Evolutionary conservation across 1,140 invertebrate genomes (phyloP).

Genomic region (Plodia interpunctella): DNA sequence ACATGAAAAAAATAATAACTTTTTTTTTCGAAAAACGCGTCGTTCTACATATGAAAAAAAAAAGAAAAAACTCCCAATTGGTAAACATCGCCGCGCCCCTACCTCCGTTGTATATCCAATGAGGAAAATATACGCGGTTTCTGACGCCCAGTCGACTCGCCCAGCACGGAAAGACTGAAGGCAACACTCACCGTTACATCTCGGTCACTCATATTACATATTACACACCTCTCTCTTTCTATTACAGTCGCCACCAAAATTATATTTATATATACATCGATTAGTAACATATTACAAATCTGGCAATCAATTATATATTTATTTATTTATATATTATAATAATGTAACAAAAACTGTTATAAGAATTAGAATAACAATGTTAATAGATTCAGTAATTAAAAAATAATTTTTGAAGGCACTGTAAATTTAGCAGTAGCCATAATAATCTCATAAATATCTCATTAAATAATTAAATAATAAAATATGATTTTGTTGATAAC

Average conservation of each 20-base stretch:
- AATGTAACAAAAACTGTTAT: no score
- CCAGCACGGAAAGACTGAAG: slow-evolving; percentile 66
- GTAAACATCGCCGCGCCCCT: slow-evolving; percentile 29
- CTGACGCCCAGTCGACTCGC: slow-evolving; percentile 59
- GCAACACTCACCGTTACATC: slow-evolving; percentile 32
- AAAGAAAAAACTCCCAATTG: slow-evolving; percentile 20
- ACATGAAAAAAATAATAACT: slow-evolving; percentile 22
- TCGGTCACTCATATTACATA: not conserved
- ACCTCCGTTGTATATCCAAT: slow-evolving; percentile 71
- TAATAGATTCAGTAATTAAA: no score
- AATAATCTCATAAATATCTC: no score
- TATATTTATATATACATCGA: no score
- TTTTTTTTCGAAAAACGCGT: slow-evolving; percentile 21
- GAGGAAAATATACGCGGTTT: slow-evolving; percentile 73
- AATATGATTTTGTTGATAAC: no score
- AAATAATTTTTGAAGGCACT: not conserved
- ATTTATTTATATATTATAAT: no score
- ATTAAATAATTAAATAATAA: no score
- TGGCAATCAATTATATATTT: no score
- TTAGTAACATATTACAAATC: no score
- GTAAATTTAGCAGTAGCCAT: not conserved
- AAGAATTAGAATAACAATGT: no score
- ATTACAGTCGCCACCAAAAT: not conserved
- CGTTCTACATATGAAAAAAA: slow-evolving; percentile 30
- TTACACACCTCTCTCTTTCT: not conserved